Percentiles rank a stretch among this genome's conserved stretches.
phyloP scores from a whole-genome alignment of 2,113 vertebrate genomes.

The Dicrurus megarhynchus region DNA sequence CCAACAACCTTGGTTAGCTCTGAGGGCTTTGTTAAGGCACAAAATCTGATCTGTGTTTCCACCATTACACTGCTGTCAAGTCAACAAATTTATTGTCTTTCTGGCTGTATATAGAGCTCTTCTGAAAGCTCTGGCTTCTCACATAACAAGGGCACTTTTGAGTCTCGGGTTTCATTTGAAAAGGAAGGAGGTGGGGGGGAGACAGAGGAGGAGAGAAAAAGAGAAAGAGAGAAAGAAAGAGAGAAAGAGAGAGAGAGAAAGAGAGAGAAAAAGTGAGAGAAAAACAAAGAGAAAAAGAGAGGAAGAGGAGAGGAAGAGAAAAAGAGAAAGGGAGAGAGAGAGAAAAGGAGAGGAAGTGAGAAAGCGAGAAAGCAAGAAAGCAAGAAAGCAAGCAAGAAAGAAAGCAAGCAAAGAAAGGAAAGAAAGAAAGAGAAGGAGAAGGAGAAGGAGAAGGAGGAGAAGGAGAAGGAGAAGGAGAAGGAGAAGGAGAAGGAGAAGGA shows the following conservation, averaged over 20 bases:
- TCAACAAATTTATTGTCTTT: neutral
- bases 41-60: neutral
- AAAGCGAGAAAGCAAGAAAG: no score
- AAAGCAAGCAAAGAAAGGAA: no score
- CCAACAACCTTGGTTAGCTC: neutral
- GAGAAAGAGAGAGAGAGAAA: fast-evolving
- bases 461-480: no score
- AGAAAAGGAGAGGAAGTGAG: no score
- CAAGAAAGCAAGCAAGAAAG: no score
- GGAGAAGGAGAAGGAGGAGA: fast-evolving
- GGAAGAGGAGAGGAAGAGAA: no score
- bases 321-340: no score
- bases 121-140: neutral
- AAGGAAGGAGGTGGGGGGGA: neutral
- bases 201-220: no score
- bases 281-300: fast-evolving
- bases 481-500: fast-evolving
- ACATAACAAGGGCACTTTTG: neutral
- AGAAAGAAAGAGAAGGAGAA: fast-evolving
- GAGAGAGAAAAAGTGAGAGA: fast-evolving
- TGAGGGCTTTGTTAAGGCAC: neutral
- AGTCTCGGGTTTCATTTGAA: neutral
- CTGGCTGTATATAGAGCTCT: neutral
- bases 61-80: neutral
- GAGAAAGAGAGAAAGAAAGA: fast-evolving